phyloP scores from a whole-genome alignment of 53 echinoderm and acorn worm genomes.

The Paelopatides confundens region DNA sequence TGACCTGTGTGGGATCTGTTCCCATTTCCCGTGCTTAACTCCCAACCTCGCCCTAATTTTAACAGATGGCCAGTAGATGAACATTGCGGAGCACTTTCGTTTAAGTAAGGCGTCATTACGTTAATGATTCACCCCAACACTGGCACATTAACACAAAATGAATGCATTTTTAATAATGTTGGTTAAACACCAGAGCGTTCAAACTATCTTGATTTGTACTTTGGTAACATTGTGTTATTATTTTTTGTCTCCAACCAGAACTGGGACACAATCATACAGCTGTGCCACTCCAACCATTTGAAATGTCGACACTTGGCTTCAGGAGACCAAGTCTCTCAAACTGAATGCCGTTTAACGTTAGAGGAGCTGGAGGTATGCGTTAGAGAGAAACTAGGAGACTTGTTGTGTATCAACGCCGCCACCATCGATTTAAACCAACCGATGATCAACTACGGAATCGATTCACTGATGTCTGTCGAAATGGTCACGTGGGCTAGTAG shows the following conservation, averaged over 20 bases:
- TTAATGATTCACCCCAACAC: too few relatives aligned
- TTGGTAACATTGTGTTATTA: neutral
- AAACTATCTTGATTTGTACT: neutral
- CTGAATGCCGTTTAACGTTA: constrained; percentile 65
- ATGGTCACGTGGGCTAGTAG: constrained; percentile 97
- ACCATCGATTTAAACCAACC: constrained; percentile 90
- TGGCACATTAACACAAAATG: too few relatives aligned
- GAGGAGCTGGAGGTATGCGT: constrained; percentile 81
- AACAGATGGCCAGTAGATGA: too few relatives aligned
- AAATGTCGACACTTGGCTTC: constrained; percentile 86
- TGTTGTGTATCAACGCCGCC: constrained; percentile 87
- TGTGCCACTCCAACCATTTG: constrained; percentile 59
- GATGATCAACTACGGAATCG: constrained; percentile 97
- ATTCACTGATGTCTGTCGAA: constrained; percentile 95
- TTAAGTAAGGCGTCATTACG: too few relatives aligned
- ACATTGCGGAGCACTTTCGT: too few relatives aligned
- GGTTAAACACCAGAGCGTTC: neutral
- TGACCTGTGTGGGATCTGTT: too few relatives aligned
- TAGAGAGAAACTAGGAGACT: constrained; percentile 82
- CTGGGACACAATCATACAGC: constrained; percentile 74
- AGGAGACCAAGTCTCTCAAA: constrained; percentile 63
- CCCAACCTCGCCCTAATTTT: too few relatives aligned
- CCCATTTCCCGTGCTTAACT: too few relatives aligned
- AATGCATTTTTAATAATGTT: too few relatives aligned
- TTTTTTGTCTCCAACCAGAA: constrained; percentile 58